A percentile compares a stretch with the other conserved stretches of the same genome.
Evolutionary conservation across 2,797 vertebrate genomes (phyloP).

Genomic region (Hylomyscus alleni): DNA sequence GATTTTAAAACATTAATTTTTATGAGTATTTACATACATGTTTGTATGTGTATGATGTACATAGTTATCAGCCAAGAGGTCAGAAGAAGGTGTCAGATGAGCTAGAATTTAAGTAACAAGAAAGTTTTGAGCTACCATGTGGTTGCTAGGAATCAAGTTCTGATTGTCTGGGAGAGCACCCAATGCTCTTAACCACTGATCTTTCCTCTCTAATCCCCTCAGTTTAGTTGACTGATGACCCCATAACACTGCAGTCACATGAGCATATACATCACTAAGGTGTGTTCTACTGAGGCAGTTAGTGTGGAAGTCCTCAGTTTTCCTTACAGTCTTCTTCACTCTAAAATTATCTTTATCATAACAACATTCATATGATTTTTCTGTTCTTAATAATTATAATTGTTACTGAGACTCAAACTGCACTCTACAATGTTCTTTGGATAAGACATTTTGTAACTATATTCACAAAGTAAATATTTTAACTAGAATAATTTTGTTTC

Average conservation of each 20-base stretch:
- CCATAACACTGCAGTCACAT: neutral
- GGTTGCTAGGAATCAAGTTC: neutral
- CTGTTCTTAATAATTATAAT: neutral
- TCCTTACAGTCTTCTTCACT: neutral
- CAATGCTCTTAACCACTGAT: neutral
- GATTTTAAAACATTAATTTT: neutral
- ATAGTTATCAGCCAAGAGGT: neutral
- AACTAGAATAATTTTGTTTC: neutral
- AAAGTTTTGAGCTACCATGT: too few relatives aligned
- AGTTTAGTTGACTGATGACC: constrained; percentile 43
- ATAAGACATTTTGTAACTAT: neutral
- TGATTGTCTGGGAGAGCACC: neutral
- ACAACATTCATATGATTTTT: neutral
- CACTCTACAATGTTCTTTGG: neutral
- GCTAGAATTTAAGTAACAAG: neutral
- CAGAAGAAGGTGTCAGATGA: neutral
- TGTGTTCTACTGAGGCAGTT: constrained; percentile 6
- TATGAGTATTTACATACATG: neutral
- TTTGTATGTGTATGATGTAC: neutral
- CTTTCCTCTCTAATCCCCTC: neutral
- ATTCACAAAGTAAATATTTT: constrained; percentile 19
- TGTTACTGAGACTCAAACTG: neutral
- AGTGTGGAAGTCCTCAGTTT: neutral
- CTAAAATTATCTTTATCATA: constrained; percentile 40
- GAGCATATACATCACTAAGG: constrained; percentile 12